Evolutionary conservation across 2,113 vertebrate species (phyloP), one percentile per base, ranked within the genome.

Genomic region (Heterocephalus glaber): DNA sequence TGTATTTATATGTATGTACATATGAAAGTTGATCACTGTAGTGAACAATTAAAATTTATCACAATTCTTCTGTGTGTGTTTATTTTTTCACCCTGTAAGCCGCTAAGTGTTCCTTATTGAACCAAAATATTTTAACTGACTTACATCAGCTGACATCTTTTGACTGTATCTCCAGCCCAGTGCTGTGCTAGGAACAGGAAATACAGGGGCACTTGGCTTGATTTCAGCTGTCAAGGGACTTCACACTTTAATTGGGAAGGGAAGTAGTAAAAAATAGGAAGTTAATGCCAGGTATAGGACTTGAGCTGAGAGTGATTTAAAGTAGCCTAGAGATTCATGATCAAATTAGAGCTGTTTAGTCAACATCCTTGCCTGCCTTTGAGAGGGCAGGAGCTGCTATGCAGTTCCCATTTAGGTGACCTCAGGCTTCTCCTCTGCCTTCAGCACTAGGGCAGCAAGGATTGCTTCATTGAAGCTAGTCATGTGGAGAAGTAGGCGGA

Each of bases 1-100:
- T 95, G 22, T 96, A 96, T 97, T 97, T 98, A 96, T 96, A 87
- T 81, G 58, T 66, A n/a, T 77, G 26, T 44, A 54, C 41, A 56
- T 68, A 41, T 81, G 52, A 91, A 96, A 74, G 6, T 66, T 88
- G 72, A 92, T 93, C 28, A 89, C 52, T 81, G 44, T 96, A 84
- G 7, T 88, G 58, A 96, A 72, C 70, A 76, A 95, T 94, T 97
- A 94, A 96, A 96, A 54, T 26, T 80, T 26, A 63, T 16, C 52
- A 82, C 16, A 35, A 1, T 35, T 92, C 60, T 86, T 90, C 82
- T 33, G 52, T 77, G 70, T 17, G 22, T 92, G 47, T 86, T 81
- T 92, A 12, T 22, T 47, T 92, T 7, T 90, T 94, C 35, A 19
- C 77, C 33, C 0, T 44, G 28, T 70, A 44, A 66, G 28, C 30